Conservation (phyloP, 1,140 invertebrate genomes). For the Oppia nitens region DNA sequence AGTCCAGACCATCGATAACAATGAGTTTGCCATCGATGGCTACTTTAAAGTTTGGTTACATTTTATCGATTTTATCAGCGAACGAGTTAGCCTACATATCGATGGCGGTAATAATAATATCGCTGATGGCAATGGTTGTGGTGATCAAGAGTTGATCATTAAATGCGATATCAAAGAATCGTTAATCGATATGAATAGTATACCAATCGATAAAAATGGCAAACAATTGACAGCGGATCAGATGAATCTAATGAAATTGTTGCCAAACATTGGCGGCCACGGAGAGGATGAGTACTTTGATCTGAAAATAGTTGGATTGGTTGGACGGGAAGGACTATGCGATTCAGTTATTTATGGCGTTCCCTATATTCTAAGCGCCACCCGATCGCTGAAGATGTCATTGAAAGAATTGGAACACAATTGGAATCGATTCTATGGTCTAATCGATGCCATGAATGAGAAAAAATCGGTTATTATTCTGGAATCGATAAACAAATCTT, state of each 20-base stretch:
- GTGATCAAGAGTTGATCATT: not conserved
- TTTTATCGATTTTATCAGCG: not conserved
- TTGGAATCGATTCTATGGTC: not conserved
- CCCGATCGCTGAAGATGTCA: not conserved
- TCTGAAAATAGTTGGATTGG: not conserved
- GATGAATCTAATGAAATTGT: not conserved
- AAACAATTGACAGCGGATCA: not conserved
- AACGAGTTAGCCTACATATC: not conserved
- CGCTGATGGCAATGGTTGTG: not conserved
- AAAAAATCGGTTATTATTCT: not conserved
- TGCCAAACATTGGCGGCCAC: not conserved
- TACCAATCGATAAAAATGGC: not conserved
- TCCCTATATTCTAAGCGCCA: not conserved
- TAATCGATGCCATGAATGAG: not conserved
- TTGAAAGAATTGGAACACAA: not conserved
- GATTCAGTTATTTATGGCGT: not conserved
- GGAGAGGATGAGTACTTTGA: not conserved
- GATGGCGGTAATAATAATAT: not conserved
- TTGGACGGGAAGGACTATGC: not conserved
- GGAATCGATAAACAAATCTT: not conserved
- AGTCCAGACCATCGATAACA: not conserved
- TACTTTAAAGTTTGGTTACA: not conserved
- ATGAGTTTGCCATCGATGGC: not conserved
- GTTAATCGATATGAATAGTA: not conserved
- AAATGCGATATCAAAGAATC: not conserved